phyloP scores from a whole-genome alignment of 2,797 vertebrate genomes.

The Gadopsis bispinosus region DNA sequence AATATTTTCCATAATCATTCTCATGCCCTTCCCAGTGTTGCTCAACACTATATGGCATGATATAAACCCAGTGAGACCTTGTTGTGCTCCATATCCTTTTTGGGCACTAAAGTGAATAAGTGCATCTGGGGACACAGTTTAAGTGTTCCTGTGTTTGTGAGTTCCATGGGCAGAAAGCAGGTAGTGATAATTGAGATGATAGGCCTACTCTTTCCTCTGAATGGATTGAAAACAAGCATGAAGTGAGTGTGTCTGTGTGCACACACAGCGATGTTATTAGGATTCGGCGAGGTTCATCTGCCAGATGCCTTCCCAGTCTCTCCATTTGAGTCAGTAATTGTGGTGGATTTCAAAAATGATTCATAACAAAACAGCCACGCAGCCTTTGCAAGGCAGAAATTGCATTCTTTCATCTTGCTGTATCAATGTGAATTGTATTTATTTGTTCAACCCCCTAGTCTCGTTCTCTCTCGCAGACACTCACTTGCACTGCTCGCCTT shows the following conservation, averaged over 20 bases:
- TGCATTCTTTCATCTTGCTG: conserved; percentile 55
- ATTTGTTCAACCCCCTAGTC: conserved; percentile 39
- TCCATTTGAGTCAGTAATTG: conserved; percentile 49
- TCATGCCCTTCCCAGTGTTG: background rate
- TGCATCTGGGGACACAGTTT: conserved; percentile 32
- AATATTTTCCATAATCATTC: conserved; percentile 2
- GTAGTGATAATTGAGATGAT: conserved; percentile 56
- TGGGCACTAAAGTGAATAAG: conserved; percentile 41
- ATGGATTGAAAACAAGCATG: conserved; percentile 30
- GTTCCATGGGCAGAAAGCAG: conserved; percentile 29
- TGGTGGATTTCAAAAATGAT: conserved; percentile 52
- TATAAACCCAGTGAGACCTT: conserved; percentile 22
- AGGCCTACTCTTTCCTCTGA: conserved; percentile 10
- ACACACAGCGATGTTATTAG: conserved; percentile 27
- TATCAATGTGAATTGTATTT: conserved; percentile 61
- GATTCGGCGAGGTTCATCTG: conserved; percentile 38
- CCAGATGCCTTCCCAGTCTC: conserved; percentile 49
- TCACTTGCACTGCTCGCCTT: background rate
- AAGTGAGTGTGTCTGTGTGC: conserved; percentile 4
- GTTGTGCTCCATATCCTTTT: conserved; percentile 14
- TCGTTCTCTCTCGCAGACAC: conserved; percentile 12
- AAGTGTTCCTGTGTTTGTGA: conserved; percentile 43
- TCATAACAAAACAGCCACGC: conserved; percentile 43
- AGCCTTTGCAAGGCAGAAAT: conserved; percentile 45
- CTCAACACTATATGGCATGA: background rate